Evolutionary conservation across 1,140 invertebrate genomes (phyloP).

Genomic region (Plectrocnemia conspersa): DNA sequence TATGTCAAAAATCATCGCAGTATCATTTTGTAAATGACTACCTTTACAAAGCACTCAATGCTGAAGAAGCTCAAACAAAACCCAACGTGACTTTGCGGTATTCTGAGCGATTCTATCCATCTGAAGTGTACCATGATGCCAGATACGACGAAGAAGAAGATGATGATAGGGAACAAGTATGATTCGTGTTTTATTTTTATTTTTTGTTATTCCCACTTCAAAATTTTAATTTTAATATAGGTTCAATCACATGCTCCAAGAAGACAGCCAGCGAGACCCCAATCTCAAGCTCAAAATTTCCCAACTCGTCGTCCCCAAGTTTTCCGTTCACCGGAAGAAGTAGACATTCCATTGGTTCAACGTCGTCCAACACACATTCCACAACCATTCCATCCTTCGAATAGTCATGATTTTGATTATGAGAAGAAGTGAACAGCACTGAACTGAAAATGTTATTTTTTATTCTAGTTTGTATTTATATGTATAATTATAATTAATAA

Average conservation of each 20-base stretch:
- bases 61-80: slow-evolving; percentile 71
- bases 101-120: slow-evolving; percentile 77
- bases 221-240: slow-evolving; percentile 34
- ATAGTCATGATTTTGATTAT: slow-evolving; percentile 42
- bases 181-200: neutral
- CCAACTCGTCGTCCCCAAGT: slow-evolving; percentile 54
- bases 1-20: slow-evolving; percentile 81
- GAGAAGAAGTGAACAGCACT: slow-evolving; percentile 35
- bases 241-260: slow-evolving; percentile 41
- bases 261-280: slow-evolving; percentile 34
- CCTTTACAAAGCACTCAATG: slow-evolving; percentile 81
- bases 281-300: slow-evolving; percentile 36
- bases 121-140: slow-evolving; percentile 67
- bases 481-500: slow-evolving; percentile 6
- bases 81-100: slow-evolving; percentile 80
- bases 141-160: slow-evolving; percentile 55
- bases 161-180: slow-evolving; percentile 21
- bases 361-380: slow-evolving; percentile 55
- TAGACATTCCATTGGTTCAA: slow-evolving; percentile 77
- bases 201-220: neutral
- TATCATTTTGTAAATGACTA: slow-evolving; percentile 92
- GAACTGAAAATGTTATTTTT: slow-evolving; percentile 5
- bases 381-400: slow-evolving; percentile 41
- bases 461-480: slow-evolving; percentile 7
- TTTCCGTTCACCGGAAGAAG: slow-evolving; percentile 77